Conservation (phyloP, 2,113 vertebrate genomes). For the Dendropsophus ebraccatus region DNA sequence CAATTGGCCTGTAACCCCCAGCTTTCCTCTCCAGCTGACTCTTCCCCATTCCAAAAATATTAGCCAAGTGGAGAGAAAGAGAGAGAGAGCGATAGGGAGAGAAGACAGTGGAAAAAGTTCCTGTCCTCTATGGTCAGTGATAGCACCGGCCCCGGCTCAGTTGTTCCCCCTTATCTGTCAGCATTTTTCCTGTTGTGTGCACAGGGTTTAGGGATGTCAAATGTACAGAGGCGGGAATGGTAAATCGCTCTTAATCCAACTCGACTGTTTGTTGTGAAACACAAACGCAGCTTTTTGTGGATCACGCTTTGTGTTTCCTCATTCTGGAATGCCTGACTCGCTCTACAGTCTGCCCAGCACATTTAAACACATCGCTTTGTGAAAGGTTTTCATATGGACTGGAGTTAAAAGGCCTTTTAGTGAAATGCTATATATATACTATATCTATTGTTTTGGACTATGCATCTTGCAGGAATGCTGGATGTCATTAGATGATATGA, state of each 20-base stretch:
- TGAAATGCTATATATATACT: too few relatives aligned
- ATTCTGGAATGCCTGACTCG: background rate
- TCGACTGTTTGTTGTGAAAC: slow-evolving; percentile 55
- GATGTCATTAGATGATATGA: too few relatives aligned
- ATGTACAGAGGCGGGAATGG: slow-evolving; percentile 58
- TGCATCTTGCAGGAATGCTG: too few relatives aligned
- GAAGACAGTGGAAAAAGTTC: background rate
- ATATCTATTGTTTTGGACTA: too few relatives aligned
- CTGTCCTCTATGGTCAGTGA: background rate
- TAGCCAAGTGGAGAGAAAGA: slow-evolving; percentile 11
- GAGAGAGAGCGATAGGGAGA: background rate
- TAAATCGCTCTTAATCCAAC: slow-evolving; percentile 61
- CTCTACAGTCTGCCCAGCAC: slow-evolving; percentile 9
- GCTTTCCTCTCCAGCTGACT: slow-evolving; percentile 39
- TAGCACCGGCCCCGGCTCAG: slow-evolving; percentile 45
- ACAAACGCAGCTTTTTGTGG: slow-evolving; percentile 26
- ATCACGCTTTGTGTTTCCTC: slow-evolving; percentile 13
- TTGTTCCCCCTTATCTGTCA: slow-evolving; percentile 60
- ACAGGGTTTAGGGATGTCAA: slow-evolving; percentile 36
- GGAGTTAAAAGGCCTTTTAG: background rate
- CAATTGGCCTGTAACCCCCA: slow-evolving; percentile 61
- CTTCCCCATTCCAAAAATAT: slow-evolving; percentile 56
- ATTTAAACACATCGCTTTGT: slow-evolving; percentile 22
- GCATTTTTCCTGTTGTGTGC: slow-evolving; percentile 61
- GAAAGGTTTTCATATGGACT: background rate